A percentile compares a stretch with the other conserved stretches of the same genome.
Evolutionary conservation across 2,888 invertebrate genomes (phyloP).

Genomic region (Laothoe populi): DNA sequence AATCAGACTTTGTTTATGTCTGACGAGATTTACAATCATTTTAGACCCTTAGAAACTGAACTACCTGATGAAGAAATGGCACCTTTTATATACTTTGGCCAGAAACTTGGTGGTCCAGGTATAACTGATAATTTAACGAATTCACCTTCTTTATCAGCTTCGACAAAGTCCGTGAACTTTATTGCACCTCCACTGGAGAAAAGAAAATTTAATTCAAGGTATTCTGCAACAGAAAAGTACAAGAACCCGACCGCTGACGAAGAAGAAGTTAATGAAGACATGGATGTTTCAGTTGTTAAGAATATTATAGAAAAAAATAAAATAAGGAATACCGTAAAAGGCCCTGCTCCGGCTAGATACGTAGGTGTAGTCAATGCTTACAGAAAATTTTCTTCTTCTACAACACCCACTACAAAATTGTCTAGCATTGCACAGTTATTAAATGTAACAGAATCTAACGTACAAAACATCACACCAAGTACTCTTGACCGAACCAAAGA

Average conservation of each 20-base stretch:
- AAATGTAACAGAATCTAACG: conserved; percentile 64
- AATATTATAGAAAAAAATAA: conserved; percentile 82
- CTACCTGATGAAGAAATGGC: conserved; percentile 87
- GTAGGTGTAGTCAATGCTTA: conserved; percentile 78
- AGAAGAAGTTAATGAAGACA: conserved; percentile 83
- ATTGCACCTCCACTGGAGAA: conserved; percentile 71
- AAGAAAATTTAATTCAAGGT: conserved; percentile 75
- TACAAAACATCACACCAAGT: conserved; percentile 55
- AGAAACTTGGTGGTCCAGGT: conserved; percentile 80
- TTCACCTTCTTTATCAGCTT: conserved; percentile 76
- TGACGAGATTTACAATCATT: conserved; percentile 87
- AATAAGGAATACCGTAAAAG: conserved; percentile 79
- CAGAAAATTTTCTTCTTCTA: conserved; percentile 68
- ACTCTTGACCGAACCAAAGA: conserved; percentile 54
- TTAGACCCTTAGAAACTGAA: conserved; percentile 86
- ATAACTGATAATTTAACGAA: conserved; percentile 76
- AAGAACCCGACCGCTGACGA: conserved; percentile 79
- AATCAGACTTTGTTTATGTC: conserved; percentile 85
- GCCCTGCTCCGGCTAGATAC: conserved; percentile 76
- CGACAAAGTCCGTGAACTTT: conserved; percentile 78
- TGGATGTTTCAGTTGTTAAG: conserved; percentile 86
- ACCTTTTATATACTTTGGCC: conserved; percentile 89
- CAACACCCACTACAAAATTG: conserved; percentile 60
- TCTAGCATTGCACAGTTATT: conserved; percentile 58
- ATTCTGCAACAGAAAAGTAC: conserved; percentile 79